These are phyloP conservation scores for Microctenopoma lineatum DNA, from an alignment of 2,797 vertebrate species.

Conservation along the genomic window DNA sequence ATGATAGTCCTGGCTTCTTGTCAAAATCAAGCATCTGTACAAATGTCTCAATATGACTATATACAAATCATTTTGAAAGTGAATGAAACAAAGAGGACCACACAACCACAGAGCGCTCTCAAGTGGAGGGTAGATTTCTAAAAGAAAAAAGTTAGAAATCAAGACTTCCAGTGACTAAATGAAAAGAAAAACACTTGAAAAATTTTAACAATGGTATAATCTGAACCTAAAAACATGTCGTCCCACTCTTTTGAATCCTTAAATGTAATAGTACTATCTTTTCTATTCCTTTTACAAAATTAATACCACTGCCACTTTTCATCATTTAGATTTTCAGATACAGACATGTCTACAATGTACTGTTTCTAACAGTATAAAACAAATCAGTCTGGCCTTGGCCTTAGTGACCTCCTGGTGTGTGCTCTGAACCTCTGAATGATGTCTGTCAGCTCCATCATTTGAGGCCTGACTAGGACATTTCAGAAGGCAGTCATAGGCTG, in stretches of 20 bases:
- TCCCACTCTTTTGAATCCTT: no score
- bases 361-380: no score
- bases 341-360: no score
- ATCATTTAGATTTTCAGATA: not conserved
- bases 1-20: no score
- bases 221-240: no score
- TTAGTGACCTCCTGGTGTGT: not conserved
- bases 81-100: not conserved
- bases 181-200: not conserved
- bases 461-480: constrained; percentile 51
- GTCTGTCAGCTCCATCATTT: constrained; percentile 59
- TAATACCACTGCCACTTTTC: not conserved
- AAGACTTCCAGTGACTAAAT: not conserved
- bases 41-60: no score
- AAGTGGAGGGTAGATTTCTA: not conserved
- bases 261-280: not conserved
- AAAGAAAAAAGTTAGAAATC: not conserved
- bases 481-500: constrained; percentile 48
- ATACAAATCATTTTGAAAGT: not conserved
- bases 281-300: not conserved
- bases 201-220: no score
- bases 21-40: no score
- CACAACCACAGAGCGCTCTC: not conserved
- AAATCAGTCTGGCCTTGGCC: constrained; percentile 19
- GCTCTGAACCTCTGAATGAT: constrained; percentile 43